Evolutionary conservation across 2,113 vertebrate genomes (phyloP), one percentile per base, ranked within the genome.

Genomic region (Lampris incognitus): DNA sequence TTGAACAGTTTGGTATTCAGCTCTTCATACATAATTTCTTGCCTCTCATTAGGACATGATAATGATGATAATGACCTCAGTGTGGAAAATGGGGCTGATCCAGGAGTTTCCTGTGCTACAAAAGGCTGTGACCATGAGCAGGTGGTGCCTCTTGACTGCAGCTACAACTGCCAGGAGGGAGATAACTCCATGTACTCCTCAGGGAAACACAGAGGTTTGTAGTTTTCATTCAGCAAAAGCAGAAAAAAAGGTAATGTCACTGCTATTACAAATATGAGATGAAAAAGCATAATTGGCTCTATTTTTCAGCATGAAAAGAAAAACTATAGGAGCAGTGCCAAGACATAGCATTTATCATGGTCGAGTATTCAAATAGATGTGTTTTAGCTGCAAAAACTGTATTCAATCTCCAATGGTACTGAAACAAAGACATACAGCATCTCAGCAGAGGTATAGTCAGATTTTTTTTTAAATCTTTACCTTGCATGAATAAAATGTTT

Each of bases 91-190:
- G 69, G n/a, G 66, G 68, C 60, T 38, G 70, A 85, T 68, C 74
- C 82, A 66, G 77, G 54, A 38, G 76, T 72, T 69, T 74, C 72
- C 65, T 46, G 37, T 66, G 2, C 46, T n/a, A 13, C 59, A 63
- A 72, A 71, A 68, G 63, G 67, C 6, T n/a, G 64, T 69, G 83
- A 85, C 0, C 49, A 74, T 0, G 92, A 93, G 52, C 92, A 94
- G 81, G 91, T 93, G 72, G 92, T 93, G 24, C 91, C 90, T 6
- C 42, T 73, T 9, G 66, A 74, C 48, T 59, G 72, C 66, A 58
- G 65, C 74, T 67, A 65, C 44, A 10, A 48, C 40, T 61, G 56
- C 71, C 59, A 54, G 61, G 85, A 92, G 49, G 56, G 72, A 9
- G 82, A 87, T 59, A 73, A 85, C n/a, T 63, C 83, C 6, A 37